A percentile compares a stretch with the other conserved stretches of the same genome.
Evolutionary conservation across 92 coral and sea anemone genomes (phyloP).

Genomic region (Parazoanthus atlanticus): DNA sequence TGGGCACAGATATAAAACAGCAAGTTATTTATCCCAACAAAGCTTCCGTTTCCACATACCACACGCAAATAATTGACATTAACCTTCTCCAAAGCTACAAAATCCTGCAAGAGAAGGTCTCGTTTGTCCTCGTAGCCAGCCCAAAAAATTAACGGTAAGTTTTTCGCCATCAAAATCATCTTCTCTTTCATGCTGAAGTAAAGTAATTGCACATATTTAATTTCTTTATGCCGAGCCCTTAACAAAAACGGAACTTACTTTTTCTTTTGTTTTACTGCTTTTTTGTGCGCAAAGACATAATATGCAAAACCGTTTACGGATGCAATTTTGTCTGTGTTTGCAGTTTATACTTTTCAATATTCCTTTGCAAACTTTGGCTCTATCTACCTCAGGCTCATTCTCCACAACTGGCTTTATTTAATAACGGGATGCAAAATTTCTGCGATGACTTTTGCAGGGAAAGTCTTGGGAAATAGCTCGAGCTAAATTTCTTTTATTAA

Average conservation of each 20-base stretch:
- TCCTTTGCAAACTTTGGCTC: background rate
- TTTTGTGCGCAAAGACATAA: background rate
- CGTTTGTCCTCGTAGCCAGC: background rate
- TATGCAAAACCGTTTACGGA: background rate
- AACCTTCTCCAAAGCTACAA: background rate
- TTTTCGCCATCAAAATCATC: background rate
- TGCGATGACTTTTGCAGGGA: too few relatives aligned
- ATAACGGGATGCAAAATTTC: too few relatives aligned
- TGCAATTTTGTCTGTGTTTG: background rate
- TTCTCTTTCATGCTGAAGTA: background rate
- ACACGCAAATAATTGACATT: constrained; percentile 36
- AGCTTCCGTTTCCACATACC: constrained; percentile 29
- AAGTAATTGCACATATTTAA: too few relatives aligned
- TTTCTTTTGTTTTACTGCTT: too few relatives aligned
- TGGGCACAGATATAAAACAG: constrained; percentile 13
- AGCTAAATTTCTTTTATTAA: too few relatives aligned
- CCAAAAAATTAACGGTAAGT: background rate
- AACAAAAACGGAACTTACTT: background rate
- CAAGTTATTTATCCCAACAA: background rate
- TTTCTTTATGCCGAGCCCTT: background rate
- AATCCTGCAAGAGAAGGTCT: background rate
- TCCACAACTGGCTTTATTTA: too few relatives aligned
- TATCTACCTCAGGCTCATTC: too few relatives aligned
- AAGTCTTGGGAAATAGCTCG: too few relatives aligned
- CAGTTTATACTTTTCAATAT: background rate